These are phyloP conservation scores for Montipora sp. DNA, from an alignment of 64 coral and sea anemone genomes.

Conservation along the genomic window DNA sequence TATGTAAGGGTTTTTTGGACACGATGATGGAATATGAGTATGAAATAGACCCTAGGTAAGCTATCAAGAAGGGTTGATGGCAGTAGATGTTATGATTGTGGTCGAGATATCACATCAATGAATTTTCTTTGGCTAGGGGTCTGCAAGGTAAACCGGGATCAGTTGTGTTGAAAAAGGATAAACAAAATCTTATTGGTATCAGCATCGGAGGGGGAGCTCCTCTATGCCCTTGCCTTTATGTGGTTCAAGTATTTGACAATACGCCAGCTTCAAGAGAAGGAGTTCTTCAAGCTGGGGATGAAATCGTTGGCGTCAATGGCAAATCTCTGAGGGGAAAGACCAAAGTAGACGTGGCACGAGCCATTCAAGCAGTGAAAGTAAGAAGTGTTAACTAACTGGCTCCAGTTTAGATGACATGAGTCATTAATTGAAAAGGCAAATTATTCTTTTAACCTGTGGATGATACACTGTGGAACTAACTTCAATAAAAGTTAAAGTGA, in stretches of 20 bases:
- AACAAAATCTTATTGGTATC: constrained; percentile 98
- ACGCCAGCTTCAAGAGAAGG: constrained; percentile 94
- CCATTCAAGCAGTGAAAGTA: constrained; percentile 97
- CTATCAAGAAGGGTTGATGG: background rate
- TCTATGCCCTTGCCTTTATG: constrained; percentile 95
- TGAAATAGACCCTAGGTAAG: constrained; percentile 94
- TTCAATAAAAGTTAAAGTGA: background rate
- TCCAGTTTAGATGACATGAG: background rate
- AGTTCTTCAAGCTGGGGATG: constrained; percentile 94
- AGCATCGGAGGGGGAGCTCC: constrained; percentile 97
- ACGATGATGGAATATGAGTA: constrained; percentile 99
- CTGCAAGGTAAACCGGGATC: constrained; percentile 93
- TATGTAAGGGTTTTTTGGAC: background rate
- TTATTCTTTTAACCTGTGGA: background rate
- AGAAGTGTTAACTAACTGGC: background rate
- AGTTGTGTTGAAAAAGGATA: constrained; percentile 93
- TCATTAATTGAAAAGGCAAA: background rate
- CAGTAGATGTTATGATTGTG: background rate
- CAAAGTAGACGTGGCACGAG: constrained; percentile 98
- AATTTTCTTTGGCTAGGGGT: constrained; percentile 61
- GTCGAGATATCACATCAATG: background rate
- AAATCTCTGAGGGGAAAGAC: constrained; percentile 97
- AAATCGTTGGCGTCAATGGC: constrained; percentile 99
- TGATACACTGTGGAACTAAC: background rate
- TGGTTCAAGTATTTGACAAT: constrained; percentile 99